Conservation (phyloP, 2,113 vertebrate species). For the Clupea harengus region DNA sequence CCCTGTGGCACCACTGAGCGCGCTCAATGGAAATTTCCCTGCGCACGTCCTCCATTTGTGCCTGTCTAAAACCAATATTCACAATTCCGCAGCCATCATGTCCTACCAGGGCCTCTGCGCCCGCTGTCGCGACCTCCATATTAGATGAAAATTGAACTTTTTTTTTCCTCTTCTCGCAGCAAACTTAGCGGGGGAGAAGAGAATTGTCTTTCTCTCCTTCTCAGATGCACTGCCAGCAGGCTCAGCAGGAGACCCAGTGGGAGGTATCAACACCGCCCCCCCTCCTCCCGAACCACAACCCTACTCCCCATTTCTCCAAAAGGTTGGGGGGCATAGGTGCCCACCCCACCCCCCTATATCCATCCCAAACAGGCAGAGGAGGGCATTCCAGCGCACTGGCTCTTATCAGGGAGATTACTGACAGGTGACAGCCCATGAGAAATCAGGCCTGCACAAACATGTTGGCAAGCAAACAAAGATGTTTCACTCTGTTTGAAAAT, state of each 20-base stretch:
- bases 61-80: constrained; percentile 91
- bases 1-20: constrained; percentile 60
- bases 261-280: constrained; percentile 21
- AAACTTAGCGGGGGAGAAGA: constrained; percentile 73
- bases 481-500: not conserved
- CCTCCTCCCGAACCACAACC: not conserved
- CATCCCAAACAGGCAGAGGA: constrained; percentile 17
- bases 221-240: constrained; percentile 53
- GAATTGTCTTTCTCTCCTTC: constrained; percentile 45
- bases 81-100: constrained; percentile 98
- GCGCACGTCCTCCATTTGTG: constrained; percentile 81
- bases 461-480: not conserved
- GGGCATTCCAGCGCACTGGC: not conserved
- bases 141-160: constrained; percentile 98
- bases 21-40: constrained; percentile 83
- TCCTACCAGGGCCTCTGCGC: constrained; percentile 96
- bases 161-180: constrained; percentile 44
- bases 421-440: not conserved
- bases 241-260: constrained; percentile 45
- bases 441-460: not conserved
- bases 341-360: not conserved
- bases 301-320: not conserved
- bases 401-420: not conserved
- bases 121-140: constrained; percentile 85
- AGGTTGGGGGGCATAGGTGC: not conserved